phyloP scores from a whole-genome alignment of 2,797 vertebrate genomes.

The Dromococcyx pavoninus region DNA sequence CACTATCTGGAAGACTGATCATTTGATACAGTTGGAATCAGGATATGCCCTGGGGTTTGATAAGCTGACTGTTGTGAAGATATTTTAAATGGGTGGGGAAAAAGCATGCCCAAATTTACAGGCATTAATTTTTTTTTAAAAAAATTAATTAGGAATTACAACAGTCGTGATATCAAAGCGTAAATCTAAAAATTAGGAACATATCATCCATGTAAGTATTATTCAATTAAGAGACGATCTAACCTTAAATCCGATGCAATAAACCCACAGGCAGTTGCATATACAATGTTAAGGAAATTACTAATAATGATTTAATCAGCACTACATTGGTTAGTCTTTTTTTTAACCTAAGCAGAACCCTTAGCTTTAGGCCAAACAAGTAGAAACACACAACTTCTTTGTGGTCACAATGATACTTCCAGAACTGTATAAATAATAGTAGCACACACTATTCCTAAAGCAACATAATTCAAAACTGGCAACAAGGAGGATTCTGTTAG shows the following conservation, averaged over 20 bases:
- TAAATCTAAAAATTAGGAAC: background rate
- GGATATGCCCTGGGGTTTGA: background rate
- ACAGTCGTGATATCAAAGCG: background rate
- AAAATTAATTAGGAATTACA: background rate
- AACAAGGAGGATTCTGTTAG: background rate
- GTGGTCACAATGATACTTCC: background rate
- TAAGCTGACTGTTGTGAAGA: background rate
- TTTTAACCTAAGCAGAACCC: background rate
- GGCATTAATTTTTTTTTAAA: background rate
- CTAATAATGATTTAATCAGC: background rate
- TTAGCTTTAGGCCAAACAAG: background rate
- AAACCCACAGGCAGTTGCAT: background rate
- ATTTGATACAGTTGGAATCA: background rate
- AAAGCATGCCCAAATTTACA: background rate
- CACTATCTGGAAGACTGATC: background rate
- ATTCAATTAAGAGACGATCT: background rate
- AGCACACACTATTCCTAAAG: background rate
- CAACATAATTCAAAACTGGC: background rate
- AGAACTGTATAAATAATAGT: background rate
- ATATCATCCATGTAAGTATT: background rate
- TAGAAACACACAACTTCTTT: background rate
- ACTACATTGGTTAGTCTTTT: background rate
- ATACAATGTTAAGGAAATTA: background rate
- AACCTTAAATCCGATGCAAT: background rate
- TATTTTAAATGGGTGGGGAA: background rate